These are phyloP conservation scores for Spinibarbus caldwelli DNA, from an alignment of 2,797 vertebrate genomes.

Conservation along the genomic window DNA sequence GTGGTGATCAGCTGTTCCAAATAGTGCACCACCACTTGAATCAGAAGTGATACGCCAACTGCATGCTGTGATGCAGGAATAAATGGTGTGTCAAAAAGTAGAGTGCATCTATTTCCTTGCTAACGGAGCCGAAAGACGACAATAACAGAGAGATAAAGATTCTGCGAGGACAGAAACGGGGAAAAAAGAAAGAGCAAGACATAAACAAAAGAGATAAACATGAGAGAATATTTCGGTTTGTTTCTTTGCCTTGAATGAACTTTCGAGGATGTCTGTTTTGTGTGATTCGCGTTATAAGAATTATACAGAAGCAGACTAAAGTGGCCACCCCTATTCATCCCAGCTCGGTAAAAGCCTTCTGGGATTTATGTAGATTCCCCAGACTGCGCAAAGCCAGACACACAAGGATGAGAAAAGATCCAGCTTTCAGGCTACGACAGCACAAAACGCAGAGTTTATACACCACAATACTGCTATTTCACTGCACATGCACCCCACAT, in stretches of 20 bases:
- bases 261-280: slow-evolving; percentile 25
- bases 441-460: neutral
- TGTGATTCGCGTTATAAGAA: slow-evolving; percentile 23
- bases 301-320: slow-evolving; percentile 28
- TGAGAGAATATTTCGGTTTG: neutral
- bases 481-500: slow-evolving; percentile 2
- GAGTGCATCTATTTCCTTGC: slow-evolving; percentile 70
- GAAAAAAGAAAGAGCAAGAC: neutral
- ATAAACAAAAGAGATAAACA: slow-evolving; percentile 21
- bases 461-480: slow-evolving; percentile 3
- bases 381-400: slow-evolving; percentile 36
- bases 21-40: slow-evolving; percentile 45
- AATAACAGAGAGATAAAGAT: neutral
- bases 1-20: slow-evolving; percentile 67
- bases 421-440: slow-evolving; percentile 66
- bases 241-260: slow-evolving; percentile 33
- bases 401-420: slow-evolving; percentile 51
- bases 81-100: slow-evolving; percentile 67
- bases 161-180: neutral
- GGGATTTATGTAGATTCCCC: slow-evolving; percentile 74
- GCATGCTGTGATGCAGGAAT: slow-evolving; percentile 73
- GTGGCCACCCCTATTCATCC: slow-evolving; percentile 25
- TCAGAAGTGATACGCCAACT: slow-evolving; percentile 64
- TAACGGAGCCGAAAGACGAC: slow-evolving; percentile 60
- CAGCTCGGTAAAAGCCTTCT: slow-evolving; percentile 68